These are phyloP conservation scores for Centropyge bicolor DNA, from an alignment of 2,797 vertebrate genomes.

Conservation along the genomic window DNA sequence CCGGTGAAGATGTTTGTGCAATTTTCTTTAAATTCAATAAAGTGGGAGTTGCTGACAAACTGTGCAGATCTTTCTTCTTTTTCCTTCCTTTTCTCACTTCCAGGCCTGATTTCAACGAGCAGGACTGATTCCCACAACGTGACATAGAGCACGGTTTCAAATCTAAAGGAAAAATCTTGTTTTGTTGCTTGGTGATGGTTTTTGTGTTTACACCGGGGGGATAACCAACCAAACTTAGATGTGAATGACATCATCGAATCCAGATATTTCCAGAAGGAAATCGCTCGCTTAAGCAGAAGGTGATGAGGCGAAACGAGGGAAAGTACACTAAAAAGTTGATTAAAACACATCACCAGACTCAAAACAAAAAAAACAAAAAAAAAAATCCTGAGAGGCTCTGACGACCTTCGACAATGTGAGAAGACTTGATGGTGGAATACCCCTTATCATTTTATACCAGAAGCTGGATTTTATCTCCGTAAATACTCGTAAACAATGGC, in stretches of 20 bases:
- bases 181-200: constrained; percentile 33
- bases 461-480: constrained; percentile 16
- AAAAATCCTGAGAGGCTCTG: background rate
- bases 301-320: background rate
- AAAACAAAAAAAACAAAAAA: background rate
- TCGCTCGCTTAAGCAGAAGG: constrained; percentile 9
- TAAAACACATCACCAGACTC: constrained; percentile 8
- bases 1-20: background rate
- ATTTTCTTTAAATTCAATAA: background rate
- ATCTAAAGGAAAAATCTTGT: constrained; percentile 22
- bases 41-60: background rate
- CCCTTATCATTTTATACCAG: constrained; percentile 20
- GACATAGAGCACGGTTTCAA: constrained; percentile 7
- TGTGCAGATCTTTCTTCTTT: constrained; percentile 30
- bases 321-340: constrained; percentile 4
- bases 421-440: constrained; percentile 3
- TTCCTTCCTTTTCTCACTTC: constrained; percentile 11
- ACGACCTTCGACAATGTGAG: background rate
- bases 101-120: constrained; percentile 19
- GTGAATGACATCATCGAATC: constrained; percentile 21
- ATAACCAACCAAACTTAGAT: constrained; percentile 19
- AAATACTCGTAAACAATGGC: background rate
- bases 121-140: background rate
- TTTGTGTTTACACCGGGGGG: constrained; percentile 1
- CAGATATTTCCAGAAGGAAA: constrained; percentile 32